These are phyloP conservation scores for Pasiphila rectangulata DNA, from an alignment of 2,888 invertebrate genomes.

Conservation along the genomic window DNA sequence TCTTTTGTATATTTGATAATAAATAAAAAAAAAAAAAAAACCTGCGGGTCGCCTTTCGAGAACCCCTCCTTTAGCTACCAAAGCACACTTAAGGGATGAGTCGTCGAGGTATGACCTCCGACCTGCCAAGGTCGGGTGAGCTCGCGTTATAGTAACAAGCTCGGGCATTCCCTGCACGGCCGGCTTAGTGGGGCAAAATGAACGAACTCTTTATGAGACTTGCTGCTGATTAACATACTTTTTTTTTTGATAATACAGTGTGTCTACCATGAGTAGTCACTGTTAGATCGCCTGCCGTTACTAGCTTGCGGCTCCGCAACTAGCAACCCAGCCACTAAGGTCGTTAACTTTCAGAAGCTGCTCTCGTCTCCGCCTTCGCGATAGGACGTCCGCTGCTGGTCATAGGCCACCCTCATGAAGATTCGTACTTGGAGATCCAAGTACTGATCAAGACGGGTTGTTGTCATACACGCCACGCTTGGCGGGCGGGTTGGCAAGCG, in stretches of 20 bases:
- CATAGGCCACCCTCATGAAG: too few relatives aligned
- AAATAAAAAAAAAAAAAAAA: background rate
- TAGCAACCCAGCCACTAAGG: too few relatives aligned
- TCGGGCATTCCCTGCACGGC: constrained; percentile 2
- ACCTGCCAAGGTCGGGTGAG: constrained; percentile 29
- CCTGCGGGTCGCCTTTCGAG: background rate
- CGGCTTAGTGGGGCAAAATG: background rate
- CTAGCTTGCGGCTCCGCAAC: too few relatives aligned
- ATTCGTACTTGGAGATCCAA: too few relatives aligned
- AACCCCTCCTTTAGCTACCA: constrained; percentile 16
- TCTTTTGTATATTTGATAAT: too few relatives aligned
- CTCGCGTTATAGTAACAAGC: constrained; percentile 23
- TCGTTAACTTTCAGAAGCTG: too few relatives aligned
- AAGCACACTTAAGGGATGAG: constrained; percentile 34
- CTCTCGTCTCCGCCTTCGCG: too few relatives aligned
- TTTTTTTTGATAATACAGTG: background rate
- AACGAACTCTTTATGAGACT: constrained; percentile 6
- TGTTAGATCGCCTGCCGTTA: too few relatives aligned
- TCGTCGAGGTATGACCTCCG: constrained; percentile 29
- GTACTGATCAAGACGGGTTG: too few relatives aligned
- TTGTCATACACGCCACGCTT: too few relatives aligned
- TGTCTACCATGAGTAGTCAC: background rate
- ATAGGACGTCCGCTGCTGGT: too few relatives aligned
- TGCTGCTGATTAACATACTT: background rate
- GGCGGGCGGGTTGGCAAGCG: too few relatives aligned